Evolutionary conservation across 2,113 vertebrate species (phyloP), one percentile per base, ranked within the genome.

Genomic region (Heloderma charlesbogerti): DNA sequence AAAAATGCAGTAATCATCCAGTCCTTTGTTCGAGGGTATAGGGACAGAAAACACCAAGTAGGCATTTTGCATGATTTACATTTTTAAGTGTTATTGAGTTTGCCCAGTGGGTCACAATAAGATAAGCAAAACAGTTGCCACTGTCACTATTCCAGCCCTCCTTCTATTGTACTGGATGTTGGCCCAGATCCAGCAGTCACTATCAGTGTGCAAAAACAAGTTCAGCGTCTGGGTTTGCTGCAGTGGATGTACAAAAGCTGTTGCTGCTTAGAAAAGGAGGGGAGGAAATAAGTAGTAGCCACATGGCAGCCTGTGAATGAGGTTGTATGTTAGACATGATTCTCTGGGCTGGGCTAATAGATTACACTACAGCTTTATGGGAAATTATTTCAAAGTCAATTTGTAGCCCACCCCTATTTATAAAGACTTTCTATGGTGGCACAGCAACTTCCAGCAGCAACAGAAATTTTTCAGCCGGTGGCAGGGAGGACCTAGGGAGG

Each of bases 1-100:
- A 99, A 99, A 97, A 99, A 99, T 96, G 98, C 99, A 92, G 97
- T 99, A 92, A 98, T 99, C 91, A 99, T 99, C 93, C 99, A 99
- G 96, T 99, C 99, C 12, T 99, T 98, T 95, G 97, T 99, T 88
- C 98, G 99, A 86, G 99, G 99, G 27, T 99, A 98, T 94, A 98
- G 98, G 96, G 99, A 99, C 95, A 97, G 99, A 94, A 99, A 99
- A 95, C 98, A 98, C 91, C 99, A 99, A 97, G 99, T 99, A 96
- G 84, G 97, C 97, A 88, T 88, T 88, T 90, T 57, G 7, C 27
- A 34, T 79, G 34, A 69, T 90, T 86, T 29, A 54, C 48, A 31
- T 86, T 34, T 90, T 54, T 86, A 69, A 80, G 2, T 71, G 16
- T 12, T 89, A 34, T 60, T 74, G 69, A 75, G 10, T 74, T 89